A percentile compares a stretch with the other conserved stretches of the same genome.
Evolutionary conservation across 2,113 vertebrate genomes (phyloP).

Genomic region (Clarias gariepinus): DNA sequence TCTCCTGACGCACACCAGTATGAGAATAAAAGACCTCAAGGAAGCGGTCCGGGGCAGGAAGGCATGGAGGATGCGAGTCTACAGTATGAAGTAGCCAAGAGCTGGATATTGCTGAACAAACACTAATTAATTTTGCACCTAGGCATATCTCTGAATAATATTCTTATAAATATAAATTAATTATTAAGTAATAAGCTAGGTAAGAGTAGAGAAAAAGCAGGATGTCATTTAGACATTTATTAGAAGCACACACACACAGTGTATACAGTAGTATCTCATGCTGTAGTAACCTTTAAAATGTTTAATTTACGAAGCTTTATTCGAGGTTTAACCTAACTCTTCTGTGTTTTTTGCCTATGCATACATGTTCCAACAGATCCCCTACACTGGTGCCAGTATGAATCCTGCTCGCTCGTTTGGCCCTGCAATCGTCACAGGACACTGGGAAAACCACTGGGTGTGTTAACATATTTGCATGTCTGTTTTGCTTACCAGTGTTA

Average conservation of each 20-base stretch:
- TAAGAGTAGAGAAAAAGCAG: no score
- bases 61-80: no score
- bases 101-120: no score
- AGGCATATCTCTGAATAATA: background rate
- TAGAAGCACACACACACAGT: background rate
- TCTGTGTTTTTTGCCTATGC: background rate
- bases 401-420: constrained; percentile 73
- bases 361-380: constrained; percentile 60
- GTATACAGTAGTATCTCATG: background rate
- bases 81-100: no score
- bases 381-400: constrained; percentile 74
- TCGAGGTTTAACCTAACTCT: no score
- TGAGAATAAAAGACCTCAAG: no score
- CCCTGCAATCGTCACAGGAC: constrained; percentile 63
- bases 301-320: background rate
- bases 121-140: background rate
- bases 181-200: background rate
- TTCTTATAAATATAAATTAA: background rate
- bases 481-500: background rate
- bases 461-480: constrained; percentile 25
- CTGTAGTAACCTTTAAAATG: background rate
- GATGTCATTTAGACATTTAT: background rate
- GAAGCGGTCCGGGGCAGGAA: no score
- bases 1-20: no score
- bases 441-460: constrained; percentile 73